Evolutionary conservation across 2,888 invertebrate genomes (phyloP), one percentile per base, ranked within the genome.

Genomic region (Drosophila sordidula): DNA sequence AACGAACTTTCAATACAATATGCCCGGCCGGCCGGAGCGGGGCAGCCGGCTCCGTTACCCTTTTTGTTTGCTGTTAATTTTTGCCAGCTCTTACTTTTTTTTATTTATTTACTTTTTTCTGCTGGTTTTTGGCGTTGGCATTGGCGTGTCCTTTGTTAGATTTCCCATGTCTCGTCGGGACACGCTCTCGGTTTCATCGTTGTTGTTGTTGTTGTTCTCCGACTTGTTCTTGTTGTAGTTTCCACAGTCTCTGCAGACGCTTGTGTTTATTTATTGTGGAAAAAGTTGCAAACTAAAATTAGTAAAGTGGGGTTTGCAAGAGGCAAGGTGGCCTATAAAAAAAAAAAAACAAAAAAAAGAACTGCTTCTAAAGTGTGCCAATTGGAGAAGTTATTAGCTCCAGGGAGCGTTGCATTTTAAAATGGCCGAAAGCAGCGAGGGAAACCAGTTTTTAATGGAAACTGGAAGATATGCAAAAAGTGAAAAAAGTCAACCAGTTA

Each of bases 1-100:
- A 86, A 87, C 71, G 66, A 87, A 89, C 89, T 89, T 80, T 87
- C 85, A 87, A 88, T 82, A 86, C 88, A 84, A 85, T 84, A 87
- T 84, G 78, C 76, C 77, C 76, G 67, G 47, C 59, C 67, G 52
- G 49, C 55, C 29, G 41, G 41, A 51, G 70, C 52, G 41, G 55
- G 49, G 57, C 57, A 63, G 47, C 66, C 50, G 66, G 65, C 75
- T 63, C 50, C 75, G 65, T 56, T 81, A 61, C 68, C 68, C 70
- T 72, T 82, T 82, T 80, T 84, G 85, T 85, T 88, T 88, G 80
- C 75, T 75, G 78, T 81, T 85, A 81, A 85, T 88, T 88, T 80
- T 70, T 55, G 44, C 55, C 47, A 64, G 65, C 44, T 58, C 44
- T 52, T 45, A 22, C 18, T 57, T 52, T 49, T 51, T 55, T 62